phyloP scores from a whole-genome alignment of 2,888 invertebrate species.

The Zhengitettix transpicula region DNA sequence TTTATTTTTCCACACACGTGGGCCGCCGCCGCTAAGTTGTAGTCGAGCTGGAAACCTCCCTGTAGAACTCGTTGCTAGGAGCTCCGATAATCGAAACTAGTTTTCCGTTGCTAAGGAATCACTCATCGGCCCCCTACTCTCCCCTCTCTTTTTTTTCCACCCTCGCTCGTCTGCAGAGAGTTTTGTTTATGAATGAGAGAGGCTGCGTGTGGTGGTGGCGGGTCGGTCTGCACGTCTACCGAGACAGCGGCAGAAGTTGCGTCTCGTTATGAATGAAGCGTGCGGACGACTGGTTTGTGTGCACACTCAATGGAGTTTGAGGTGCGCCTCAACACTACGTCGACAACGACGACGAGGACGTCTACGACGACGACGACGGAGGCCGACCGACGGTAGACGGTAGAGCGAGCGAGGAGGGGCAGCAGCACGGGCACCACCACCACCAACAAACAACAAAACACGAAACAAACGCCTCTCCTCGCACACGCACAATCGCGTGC shows the following conservation, averaged over 20 bases:
- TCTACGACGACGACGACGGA: not conserved
- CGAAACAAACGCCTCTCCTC: conserved; percentile 1
- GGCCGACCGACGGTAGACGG: not conserved
- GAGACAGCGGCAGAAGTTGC: not conserved
- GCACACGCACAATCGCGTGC: conserved; percentile 11
- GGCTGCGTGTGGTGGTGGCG: too few species aligned
- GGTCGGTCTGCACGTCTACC: too few species aligned
- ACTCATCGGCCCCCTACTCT: not conserved
- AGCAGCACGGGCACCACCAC: not conserved
- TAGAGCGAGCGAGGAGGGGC: not conserved
- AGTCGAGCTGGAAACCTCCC: not conserved
- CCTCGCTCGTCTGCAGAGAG: not conserved
- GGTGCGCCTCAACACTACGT: not conserved
- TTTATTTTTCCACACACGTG: not conserved
- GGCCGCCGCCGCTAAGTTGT: not conserved
- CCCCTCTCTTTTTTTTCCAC: not conserved
- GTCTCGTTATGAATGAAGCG: not conserved
- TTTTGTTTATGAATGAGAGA: not conserved
- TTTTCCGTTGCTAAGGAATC: not conserved
- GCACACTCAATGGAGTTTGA: not conserved
- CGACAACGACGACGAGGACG: not conserved
- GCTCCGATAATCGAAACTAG: not conserved
- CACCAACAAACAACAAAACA: conserved; percentile 7
- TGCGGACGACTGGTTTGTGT: not conserved
- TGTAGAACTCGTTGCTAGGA: not conserved